Conservation (phyloP, 2,113 vertebrate genomes). For the Puntigrus tetrazona region DNA sequence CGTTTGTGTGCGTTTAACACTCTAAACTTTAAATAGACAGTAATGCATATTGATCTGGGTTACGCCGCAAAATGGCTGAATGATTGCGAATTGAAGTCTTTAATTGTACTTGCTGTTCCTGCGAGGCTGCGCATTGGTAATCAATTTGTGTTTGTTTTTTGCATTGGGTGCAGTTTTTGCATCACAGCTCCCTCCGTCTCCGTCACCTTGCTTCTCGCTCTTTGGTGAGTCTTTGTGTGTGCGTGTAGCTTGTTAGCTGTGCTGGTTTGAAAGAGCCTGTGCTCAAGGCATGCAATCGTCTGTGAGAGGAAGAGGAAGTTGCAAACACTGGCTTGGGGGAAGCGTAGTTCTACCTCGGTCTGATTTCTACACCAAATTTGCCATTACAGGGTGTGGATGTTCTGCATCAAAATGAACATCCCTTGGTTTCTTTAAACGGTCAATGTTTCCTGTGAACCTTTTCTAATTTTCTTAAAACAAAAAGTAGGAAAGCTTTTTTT, state of each 20-base stretch:
- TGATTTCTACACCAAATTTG: not conserved
- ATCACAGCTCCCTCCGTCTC: not conserved
- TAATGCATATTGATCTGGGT: conserved; percentile 71
- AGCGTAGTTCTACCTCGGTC: not conserved
- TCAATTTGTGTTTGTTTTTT: conserved; percentile 63
- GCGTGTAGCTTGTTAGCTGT: conserved; percentile 9
- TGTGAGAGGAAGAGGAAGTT: conserved; percentile 38
- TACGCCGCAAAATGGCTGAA: conserved; percentile 60
- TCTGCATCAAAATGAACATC: not conserved
- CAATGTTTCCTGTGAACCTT: not conserved
- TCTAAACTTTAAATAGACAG: conserved; percentile 54
- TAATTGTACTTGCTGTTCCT: conserved; percentile 66
- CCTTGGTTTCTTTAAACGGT: not conserved
- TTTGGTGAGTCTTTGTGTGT: not conserved
- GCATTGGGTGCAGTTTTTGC: conserved; percentile 57
- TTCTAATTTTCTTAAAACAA: not conserved
- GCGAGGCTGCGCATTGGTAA: conserved; percentile 70
- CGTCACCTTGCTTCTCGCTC: not conserved
- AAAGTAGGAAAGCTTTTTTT: not conserved
- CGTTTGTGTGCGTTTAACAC: conserved; percentile 17
- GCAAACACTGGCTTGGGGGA: not conserved
- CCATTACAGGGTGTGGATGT: not conserved
- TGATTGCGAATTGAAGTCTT: conserved; percentile 71
- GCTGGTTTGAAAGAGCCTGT: not conserved
- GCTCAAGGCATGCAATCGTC: not conserved